Evolutionary conservation across 2,797 vertebrate genomes (phyloP).

Genomic region (Hyperoplus lanceolatus): DNA sequence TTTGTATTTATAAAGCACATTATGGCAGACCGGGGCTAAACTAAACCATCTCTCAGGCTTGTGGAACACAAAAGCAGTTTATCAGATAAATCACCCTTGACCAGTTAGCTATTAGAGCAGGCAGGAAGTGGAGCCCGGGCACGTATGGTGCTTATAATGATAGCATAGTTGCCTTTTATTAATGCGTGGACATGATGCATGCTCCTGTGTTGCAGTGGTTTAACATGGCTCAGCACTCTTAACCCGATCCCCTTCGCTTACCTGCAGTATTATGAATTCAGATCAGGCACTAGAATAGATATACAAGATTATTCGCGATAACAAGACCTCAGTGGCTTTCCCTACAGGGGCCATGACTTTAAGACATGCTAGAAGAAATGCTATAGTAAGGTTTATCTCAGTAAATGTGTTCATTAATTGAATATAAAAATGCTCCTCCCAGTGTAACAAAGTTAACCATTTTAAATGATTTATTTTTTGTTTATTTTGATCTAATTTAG

Average conservation of each 20-base stretch:
- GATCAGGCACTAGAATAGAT: slow-evolving; percentile 77
- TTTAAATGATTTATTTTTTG: neutral
- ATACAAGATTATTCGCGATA: slow-evolving; percentile 69
- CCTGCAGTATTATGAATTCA: slow-evolving; percentile 80
- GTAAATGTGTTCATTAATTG: neutral
- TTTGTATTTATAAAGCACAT: slow-evolving; percentile 85
- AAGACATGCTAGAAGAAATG: neutral
- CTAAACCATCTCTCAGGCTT: slow-evolving; percentile 80
- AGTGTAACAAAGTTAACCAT: neutral
- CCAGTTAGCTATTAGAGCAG: slow-evolving; percentile 84
- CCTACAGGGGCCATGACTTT: slow-evolving; percentile 44
- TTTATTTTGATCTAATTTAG: neutral
- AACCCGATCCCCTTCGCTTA: slow-evolving; percentile 76
- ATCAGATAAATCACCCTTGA: slow-evolving; percentile 87
- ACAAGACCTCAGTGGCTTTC: slow-evolving; percentile 53
- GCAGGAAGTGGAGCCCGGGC: slow-evolving; percentile 78
- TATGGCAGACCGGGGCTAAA: slow-evolving; percentile 76
- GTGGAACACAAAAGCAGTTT: slow-evolving; percentile 84
- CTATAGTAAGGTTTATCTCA: slow-evolving; percentile 5
- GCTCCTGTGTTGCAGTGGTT: slow-evolving; percentile 73
- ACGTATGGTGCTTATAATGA: slow-evolving; percentile 84
- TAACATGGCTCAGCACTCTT: slow-evolving; percentile 83
- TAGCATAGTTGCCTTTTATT: slow-evolving; percentile 81
- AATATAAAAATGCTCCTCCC: neutral
- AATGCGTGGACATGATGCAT: slow-evolving; percentile 84